phyloP scores from a whole-genome alignment of 2,113 vertebrate species.

The Centropristis striata region DNA sequence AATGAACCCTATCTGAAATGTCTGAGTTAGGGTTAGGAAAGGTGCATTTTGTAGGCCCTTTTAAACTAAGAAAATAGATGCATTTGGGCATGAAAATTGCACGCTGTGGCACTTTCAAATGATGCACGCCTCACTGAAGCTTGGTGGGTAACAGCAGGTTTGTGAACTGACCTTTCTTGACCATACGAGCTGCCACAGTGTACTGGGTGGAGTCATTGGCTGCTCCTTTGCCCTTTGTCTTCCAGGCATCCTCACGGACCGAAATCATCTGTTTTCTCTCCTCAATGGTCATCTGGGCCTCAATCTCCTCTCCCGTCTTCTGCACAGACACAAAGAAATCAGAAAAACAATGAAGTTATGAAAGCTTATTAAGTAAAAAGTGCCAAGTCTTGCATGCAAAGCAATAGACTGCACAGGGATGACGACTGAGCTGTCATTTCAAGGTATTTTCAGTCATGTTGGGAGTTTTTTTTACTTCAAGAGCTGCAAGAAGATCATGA shows the following conservation, averaged over 20 bases:
- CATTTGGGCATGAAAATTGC: not conserved
- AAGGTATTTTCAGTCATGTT: not conserved
- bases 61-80: not conserved
- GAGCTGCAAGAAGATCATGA: not conserved
- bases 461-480: not conserved
- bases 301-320: conserved; percentile 86
- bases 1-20: not conserved
- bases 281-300: conserved; percentile 94
- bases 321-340: conserved; percentile 71
- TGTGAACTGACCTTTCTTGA: conserved; percentile 93
- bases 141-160: too few relatives aligned
- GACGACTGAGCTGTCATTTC: not conserved
- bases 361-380: not conserved
- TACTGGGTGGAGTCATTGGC: conserved; percentile 98
- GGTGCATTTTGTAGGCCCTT: not conserved
- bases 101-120: not conserved
- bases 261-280: conserved; percentile 97
- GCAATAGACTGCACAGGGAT: not conserved
- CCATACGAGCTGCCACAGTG: conserved; percentile 96
- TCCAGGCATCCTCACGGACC: conserved; percentile 95
- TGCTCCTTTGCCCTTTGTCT: conserved; percentile 91
- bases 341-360: not conserved
- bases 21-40: not conserved
- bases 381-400: not conserved
- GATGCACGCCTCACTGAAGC: not conserved